phyloP scores from a whole-genome alignment of 2,113 vertebrate species.

The Columba livia region DNA sequence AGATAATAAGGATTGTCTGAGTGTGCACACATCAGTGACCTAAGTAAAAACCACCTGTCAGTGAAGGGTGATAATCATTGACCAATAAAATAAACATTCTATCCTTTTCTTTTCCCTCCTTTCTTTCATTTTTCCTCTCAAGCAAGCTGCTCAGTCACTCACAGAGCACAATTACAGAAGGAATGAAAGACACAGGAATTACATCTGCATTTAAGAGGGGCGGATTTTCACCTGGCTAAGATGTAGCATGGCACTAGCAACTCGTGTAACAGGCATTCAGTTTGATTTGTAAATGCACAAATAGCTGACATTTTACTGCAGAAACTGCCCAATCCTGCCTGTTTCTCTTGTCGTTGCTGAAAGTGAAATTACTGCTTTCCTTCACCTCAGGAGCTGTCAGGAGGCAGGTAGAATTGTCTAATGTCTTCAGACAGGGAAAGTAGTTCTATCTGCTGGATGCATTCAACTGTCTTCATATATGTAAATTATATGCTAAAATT shows the following conservation, averaged over 20 bases:
- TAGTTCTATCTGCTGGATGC: not conserved
- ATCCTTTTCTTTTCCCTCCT: not conserved
- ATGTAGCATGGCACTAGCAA: not conserved
- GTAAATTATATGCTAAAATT: not conserved
- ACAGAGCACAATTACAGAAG: not conserved
- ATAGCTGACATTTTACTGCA: not conserved
- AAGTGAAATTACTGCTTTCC: slow-evolving; percentile 1
- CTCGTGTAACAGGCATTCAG: not conserved
- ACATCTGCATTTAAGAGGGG: not conserved
- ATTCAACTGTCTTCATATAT: not conserved
- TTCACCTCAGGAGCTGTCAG: not conserved
- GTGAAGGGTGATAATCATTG: not conserved
- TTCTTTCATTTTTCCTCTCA: not conserved
- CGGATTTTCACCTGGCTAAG: not conserved
- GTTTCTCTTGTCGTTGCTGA: not conserved
- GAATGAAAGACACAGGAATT: not conserved
- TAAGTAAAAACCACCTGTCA: not conserved
- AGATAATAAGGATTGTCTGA: not conserved
- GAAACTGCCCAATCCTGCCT: not conserved
- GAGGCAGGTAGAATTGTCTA: not conserved
- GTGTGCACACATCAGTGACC: not conserved
- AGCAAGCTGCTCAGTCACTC: not conserved
- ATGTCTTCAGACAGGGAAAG: not conserved
- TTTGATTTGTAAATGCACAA: slow-evolving; percentile 14
- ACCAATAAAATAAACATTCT: not conserved